Evolutionary conservation across 1,140 invertebrate species (phyloP).

Genomic region (Aradophagus sp.): DNA sequence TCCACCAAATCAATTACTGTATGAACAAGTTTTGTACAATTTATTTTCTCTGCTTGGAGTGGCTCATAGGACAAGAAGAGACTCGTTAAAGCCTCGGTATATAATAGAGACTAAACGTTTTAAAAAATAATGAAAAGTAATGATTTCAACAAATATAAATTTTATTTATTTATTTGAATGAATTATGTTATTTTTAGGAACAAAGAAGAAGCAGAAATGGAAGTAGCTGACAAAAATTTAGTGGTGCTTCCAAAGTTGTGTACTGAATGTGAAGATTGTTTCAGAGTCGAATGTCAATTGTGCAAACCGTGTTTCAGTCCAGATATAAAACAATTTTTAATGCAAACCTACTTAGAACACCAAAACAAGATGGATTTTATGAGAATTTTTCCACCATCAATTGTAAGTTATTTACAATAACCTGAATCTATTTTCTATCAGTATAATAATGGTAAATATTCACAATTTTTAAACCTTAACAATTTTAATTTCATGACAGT

Average conservation of each 20-base stretch:
- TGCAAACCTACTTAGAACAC: conserved; percentile 86
- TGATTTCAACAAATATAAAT: too few relatives aligned
- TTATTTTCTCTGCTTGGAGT: conserved; percentile 87
- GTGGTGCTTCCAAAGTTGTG: conserved; percentile 85
- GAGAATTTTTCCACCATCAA: conserved; percentile 85
- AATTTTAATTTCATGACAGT: conserved; percentile 65
- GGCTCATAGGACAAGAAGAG: conserved; percentile 72
- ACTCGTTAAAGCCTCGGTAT: conserved; percentile 70
- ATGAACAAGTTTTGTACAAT: conserved; percentile 94
- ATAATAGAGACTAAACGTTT: too few relatives aligned
- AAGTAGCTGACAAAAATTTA: conserved; percentile 86
- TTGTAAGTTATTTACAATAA: conserved; percentile 78
- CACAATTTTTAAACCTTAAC: conserved; percentile 5
- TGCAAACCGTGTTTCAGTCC: conserved; percentile 86
- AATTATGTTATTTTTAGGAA: too few relatives aligned
- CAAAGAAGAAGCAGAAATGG: conserved; percentile 78
- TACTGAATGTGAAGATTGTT: conserved; percentile 80
- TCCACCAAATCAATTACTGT: conserved; percentile 88
- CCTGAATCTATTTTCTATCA: too few relatives aligned
- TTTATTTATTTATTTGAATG: too few relatives aligned
- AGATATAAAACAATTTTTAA: conserved; percentile 77
- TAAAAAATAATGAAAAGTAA: too few relatives aligned
- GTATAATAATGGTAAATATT: conserved; percentile 79
- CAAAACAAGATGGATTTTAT: conserved; percentile 84
- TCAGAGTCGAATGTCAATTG: conserved; percentile 81